Conservation (phyloP, 2,888 invertebrate genomes). For the Cremastobaeus sp. region DNA sequence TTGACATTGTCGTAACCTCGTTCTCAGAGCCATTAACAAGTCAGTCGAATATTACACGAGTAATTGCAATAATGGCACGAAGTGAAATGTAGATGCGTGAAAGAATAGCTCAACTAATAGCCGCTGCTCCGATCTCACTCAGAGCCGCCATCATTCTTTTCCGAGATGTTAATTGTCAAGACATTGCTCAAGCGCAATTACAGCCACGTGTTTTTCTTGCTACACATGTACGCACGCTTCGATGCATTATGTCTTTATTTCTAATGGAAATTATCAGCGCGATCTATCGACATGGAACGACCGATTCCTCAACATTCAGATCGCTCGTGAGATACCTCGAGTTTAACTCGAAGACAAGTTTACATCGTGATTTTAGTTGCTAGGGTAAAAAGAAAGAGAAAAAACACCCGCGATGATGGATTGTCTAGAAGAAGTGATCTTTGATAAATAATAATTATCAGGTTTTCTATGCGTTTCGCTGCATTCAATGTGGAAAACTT, state of each 20-base stretch:
- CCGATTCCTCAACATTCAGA: too few relatives aligned
- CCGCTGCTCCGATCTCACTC: conserved; percentile 56
- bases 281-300: background rate
- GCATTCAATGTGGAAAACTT: too few relatives aligned
- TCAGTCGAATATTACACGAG: conserved; percentile 36
- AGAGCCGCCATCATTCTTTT: conserved; percentile 62
- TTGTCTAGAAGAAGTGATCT: too few relatives aligned
- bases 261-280: background rate
- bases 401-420: too few relatives aligned
- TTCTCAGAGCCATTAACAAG: conserved; percentile 34
- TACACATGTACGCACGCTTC: conserved; percentile 62
- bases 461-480: too few relatives aligned
- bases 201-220: conserved; percentile 57
- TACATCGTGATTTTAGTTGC: too few relatives aligned
- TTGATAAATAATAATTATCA: too few relatives aligned
- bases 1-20: conserved; percentile 31
- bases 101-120: conserved; percentile 41
- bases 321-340: too few relatives aligned
- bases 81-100: conserved; percentile 39
- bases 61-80: conserved; percentile 35
- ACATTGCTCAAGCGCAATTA: conserved; percentile 73
- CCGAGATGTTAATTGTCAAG: conserved; percentile 71
- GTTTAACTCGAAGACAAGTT: too few relatives aligned
- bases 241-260: conserved; percentile 29
- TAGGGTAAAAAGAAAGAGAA: too few relatives aligned